phyloP scores from a whole-genome alignment of 2,797 vertebrate species.

The Tokudaia muenninki region DNA sequence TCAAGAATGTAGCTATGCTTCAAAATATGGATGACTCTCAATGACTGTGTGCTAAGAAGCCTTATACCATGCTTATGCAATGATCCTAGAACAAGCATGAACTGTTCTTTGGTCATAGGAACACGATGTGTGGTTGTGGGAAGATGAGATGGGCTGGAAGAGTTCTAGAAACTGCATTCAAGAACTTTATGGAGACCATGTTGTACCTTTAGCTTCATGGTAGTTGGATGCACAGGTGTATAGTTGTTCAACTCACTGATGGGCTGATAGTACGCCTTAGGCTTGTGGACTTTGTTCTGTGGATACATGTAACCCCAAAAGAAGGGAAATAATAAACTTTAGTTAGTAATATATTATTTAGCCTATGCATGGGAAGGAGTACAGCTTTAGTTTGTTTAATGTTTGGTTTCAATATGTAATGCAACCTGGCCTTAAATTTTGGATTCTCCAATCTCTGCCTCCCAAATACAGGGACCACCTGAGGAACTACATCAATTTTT shows the following conservation, averaged over 20 bases:
- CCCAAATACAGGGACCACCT: not conserved
- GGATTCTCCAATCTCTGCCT: not conserved
- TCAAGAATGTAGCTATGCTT: not conserved
- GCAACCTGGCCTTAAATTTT: not conserved
- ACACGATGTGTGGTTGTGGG: not conserved
- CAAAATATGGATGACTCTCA: constrained; percentile 25
- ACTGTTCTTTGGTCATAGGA: not conserved
- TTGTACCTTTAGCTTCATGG: not conserved
- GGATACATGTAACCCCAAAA: not conserved
- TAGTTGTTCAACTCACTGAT: not conserved
- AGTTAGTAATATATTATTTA: not conserved
- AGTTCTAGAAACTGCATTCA: not conserved
- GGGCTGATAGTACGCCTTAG: not conserved
- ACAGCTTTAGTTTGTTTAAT: not conserved
- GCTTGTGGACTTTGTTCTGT: not conserved
- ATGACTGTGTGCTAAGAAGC: not conserved
- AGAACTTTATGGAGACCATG: not conserved
- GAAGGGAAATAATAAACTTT: not conserved
- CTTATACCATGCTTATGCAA: not conserved
- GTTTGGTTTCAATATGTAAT: not conserved
- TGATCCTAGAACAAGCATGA: not conserved
- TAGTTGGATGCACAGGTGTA: not conserved
- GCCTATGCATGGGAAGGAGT: not conserved
- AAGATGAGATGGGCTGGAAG: not conserved
- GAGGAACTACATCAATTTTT: not conserved